These are phyloP conservation scores for Gorsachius goisagi DNA, from an alignment of 2,113 vertebrate species.

Conservation along the genomic window DNA sequence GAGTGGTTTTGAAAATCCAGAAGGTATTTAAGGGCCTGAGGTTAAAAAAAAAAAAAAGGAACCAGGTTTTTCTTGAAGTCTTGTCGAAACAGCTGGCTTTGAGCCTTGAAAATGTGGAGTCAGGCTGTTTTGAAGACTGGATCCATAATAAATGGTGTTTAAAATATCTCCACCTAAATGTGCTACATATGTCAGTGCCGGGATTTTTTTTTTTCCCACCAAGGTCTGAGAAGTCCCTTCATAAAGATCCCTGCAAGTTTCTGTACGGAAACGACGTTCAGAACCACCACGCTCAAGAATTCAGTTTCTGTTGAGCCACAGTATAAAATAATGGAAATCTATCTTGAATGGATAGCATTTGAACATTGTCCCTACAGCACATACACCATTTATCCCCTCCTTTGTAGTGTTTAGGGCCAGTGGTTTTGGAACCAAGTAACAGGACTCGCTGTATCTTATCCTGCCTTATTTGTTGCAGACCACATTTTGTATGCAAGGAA, in stretches of 20 bases:
- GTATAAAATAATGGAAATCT: neutral
- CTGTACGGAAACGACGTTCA: neutral
- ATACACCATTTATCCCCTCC: conserved; percentile 34
- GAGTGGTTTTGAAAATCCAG: conserved; percentile 8
- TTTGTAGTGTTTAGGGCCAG: conserved; percentile 32
- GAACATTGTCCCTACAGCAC: conserved; percentile 17
- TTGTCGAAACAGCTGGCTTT: neutral
- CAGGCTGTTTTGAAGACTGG: neutral
- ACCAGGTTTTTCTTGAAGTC: neutral
- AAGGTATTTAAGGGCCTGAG: neutral
- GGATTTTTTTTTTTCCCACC: neutral
- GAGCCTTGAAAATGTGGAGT: neutral
- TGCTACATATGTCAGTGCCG: neutral
- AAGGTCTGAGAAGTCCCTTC: neutral
- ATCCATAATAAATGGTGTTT: neutral
- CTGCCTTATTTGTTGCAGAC: conserved; percentile 62
- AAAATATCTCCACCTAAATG: neutral
- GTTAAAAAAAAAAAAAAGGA: neutral
- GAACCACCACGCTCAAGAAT: neutral
- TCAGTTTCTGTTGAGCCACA: neutral
- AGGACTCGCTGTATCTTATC: conserved; percentile 54
- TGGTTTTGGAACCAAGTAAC: conserved; percentile 64
- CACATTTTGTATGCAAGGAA: conserved; percentile 81
- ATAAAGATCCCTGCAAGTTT: neutral
- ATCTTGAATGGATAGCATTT: neutral